Conservation (phyloP, 23 tunicate genomes). For the Ascidia mentula region DNA sequence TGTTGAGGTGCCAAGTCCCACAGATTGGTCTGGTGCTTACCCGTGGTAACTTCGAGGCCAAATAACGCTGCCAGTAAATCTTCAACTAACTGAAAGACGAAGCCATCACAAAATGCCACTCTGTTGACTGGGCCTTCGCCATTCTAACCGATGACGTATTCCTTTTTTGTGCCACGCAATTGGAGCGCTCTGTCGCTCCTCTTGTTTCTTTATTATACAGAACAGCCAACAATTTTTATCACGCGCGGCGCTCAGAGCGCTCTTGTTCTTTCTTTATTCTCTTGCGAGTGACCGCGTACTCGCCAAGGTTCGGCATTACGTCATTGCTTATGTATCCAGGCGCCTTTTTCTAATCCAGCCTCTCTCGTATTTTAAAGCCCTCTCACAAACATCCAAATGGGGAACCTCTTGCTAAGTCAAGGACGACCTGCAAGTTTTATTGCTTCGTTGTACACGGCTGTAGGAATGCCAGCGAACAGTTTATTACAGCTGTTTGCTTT, state of each 20-base stretch:
- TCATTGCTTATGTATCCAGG: constrained; percentile 5
- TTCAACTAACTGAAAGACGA: too few species aligned
- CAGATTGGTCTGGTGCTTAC: too few species aligned
- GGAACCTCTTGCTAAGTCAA: background rate
- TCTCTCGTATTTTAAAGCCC: background rate
- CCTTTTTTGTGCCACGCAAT: background rate
- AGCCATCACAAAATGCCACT: too few species aligned
- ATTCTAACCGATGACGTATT: constrained; percentile 1
- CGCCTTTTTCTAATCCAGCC: background rate
- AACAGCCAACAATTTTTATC: background rate
- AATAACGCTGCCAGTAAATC: too few species aligned
- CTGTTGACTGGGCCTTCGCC: background rate
- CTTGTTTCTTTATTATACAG: background rate
- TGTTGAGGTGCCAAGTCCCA: too few species aligned
- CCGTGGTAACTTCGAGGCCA: too few species aligned
- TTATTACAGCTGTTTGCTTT: background rate
- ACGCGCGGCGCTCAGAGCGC: background rate
- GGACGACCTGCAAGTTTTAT: background rate
- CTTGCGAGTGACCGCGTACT: background rate
- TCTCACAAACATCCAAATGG: background rate
- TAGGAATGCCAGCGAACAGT: too few species aligned
- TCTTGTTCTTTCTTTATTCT: background rate
- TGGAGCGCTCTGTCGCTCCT: constrained; percentile 1
- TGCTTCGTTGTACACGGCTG: background rate
- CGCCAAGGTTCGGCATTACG: background rate